phyloP scores from a whole-genome alignment of 2,797 vertebrate species.

The Epinephelus awoara region DNA sequence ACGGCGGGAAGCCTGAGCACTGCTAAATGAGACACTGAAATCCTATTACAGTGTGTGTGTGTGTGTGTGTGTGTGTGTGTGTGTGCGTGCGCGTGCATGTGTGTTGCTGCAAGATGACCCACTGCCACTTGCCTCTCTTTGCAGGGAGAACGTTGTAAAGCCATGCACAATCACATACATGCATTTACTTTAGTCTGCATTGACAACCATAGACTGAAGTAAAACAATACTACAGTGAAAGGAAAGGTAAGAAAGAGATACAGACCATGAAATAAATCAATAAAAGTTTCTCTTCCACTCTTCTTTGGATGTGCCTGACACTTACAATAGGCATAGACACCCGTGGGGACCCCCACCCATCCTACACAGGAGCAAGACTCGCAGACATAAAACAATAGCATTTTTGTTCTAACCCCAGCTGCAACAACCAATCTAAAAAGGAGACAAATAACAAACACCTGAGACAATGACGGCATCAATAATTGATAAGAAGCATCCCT shows the following conservation, averaged over 20 bases:
- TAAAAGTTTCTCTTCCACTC: too few species aligned
- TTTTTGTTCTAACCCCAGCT: too few species aligned
- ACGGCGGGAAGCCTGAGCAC: conserved; percentile 27
- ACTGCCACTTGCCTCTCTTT: conserved; percentile 22
- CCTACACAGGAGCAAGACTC: too few species aligned
- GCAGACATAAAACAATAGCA: too few species aligned
- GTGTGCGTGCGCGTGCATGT: conserved; percentile 20
- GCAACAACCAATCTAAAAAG: too few species aligned
- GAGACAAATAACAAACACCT: too few species aligned
- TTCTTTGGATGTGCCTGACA: too few species aligned
- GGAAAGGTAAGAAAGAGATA: not conserved
- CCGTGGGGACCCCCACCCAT: too few species aligned
- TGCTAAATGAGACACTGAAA: conserved; percentile 52
- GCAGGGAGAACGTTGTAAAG: not conserved
- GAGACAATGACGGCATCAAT: too few species aligned
- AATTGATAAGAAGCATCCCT: too few species aligned
- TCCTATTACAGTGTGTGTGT: conserved; percentile 43
- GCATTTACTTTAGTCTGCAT: not conserved
- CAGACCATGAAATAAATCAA: not conserved
- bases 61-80: conserved; percentile 24
- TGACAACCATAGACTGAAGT: not conserved
- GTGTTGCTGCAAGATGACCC: conserved; percentile 44
- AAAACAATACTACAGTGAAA: not conserved
- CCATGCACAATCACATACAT: not conserved
- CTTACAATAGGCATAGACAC: too few species aligned